These are phyloP conservation scores for Odocoileus virginianus DNA, from an alignment of 2,113 vertebrate species.

Conservation along the genomic window DNA sequence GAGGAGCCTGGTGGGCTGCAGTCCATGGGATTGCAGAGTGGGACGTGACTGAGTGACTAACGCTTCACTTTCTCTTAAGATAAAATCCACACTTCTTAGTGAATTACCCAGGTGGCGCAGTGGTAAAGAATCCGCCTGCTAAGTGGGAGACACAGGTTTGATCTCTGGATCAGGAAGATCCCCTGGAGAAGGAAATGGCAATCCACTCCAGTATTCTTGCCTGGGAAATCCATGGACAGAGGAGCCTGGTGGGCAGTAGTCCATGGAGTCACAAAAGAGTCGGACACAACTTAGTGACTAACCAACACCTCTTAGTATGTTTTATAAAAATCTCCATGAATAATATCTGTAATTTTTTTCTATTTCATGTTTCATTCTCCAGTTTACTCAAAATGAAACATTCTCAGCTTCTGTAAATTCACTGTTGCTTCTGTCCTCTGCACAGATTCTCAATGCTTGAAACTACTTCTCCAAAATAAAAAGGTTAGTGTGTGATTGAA, in stretches of 20 bases:
- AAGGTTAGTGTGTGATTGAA: not conserved
- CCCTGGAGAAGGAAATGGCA: not conserved
- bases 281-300: not conserved
- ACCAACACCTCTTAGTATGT: not conserved
- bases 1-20: no score
- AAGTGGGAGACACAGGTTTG: not conserved
- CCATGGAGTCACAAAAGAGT: not conserved
- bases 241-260: not conserved
- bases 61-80: not conserved
- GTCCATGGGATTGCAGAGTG: no score
- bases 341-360: not conserved
- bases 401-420: not conserved
- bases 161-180: not conserved
- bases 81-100: not conserved
- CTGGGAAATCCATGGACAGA: not conserved
- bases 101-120: not conserved
- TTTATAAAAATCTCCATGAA: not conserved
- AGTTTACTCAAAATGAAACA: not conserved
- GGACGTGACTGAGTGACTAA: no score
- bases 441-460: not conserved
- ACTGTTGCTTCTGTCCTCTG: not conserved
- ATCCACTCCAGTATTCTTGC: not conserved
- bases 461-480: not conserved
- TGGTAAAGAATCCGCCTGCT: not conserved
- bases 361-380: not conserved